These are phyloP conservation scores for Tethea ocularis DNA, from an alignment of 2,888 invertebrate genomes.

Conservation along the genomic window DNA sequence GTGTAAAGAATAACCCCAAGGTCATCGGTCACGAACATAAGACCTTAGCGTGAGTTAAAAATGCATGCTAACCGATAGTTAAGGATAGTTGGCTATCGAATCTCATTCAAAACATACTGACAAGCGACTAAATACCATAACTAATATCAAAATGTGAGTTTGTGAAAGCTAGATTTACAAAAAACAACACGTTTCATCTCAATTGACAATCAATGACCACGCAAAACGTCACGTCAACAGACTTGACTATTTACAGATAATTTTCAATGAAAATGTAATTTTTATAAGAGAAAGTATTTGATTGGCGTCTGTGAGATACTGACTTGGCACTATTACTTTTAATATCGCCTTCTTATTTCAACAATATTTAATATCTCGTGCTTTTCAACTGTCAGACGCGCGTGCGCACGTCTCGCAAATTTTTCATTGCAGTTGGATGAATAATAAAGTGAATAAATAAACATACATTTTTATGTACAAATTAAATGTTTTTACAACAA, in stretches of 20 bases:
- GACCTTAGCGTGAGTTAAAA: neutral
- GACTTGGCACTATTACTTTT: no score
- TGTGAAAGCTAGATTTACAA: conserved; percentile 23
- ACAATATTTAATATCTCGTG: no score
- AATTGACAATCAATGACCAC: conserved; percentile 52
- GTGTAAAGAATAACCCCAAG: no score
- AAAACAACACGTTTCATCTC: conserved; percentile 21
- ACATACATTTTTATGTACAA: no score
- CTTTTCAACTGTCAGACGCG: no score
- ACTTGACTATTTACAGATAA: conserved; percentile 17
- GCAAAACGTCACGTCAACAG: conserved; percentile 30
- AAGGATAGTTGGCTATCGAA: neutral
- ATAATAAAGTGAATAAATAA: no score
- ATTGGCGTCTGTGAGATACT: no score
- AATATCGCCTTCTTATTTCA: no score
- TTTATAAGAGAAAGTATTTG: conserved; percentile 31
- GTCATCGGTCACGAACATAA: neutral
- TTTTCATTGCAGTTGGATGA: no score
- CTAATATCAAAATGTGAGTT: conserved; percentile 11
- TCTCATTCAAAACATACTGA: neutral
- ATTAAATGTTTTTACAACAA: no score
- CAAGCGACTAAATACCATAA: conserved; percentile 10
- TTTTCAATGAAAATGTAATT: conserved; percentile 22
- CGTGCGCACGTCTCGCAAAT: no score
- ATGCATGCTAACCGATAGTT: neutral